Evolutionary conservation across 1,140 invertebrate species (phyloP).

Genomic region (Macrostomum lignano): DNA sequence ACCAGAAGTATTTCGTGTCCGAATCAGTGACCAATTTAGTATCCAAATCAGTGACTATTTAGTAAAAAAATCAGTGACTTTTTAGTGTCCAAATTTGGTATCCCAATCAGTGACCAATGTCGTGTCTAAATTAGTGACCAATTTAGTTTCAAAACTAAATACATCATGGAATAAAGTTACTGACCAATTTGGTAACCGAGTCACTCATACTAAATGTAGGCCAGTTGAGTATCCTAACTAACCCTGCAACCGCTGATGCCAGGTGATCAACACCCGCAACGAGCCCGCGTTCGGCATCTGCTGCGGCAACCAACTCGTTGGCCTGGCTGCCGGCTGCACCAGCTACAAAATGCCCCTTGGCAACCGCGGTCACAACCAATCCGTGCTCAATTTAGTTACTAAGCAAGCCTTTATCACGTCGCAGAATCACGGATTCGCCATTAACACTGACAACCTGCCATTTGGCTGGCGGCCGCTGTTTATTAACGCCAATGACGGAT

Average conservation of each 20-base stretch:
- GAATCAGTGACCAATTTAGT: too few species aligned
- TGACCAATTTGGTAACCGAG: too few species aligned
- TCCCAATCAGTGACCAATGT: too few species aligned
- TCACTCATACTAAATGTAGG: too few species aligned
- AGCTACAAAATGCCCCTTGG: conserved; percentile 88
- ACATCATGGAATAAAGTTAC: too few species aligned
- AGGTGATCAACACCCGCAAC: conserved; percentile 6
- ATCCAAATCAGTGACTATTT: too few species aligned
- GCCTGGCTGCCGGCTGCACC: conserved; percentile 50
- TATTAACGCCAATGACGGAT: conserved; percentile 62
- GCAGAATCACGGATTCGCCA: conserved; percentile 92
- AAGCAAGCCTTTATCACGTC: conserved; percentile 80
- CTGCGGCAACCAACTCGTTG: conserved; percentile 73
- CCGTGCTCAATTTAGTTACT: conserved; percentile 53
- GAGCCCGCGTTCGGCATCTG: conserved; percentile 53
- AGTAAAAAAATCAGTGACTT: too few species aligned
- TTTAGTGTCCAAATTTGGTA: too few species aligned
- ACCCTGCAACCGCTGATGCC: conserved; percentile 5
- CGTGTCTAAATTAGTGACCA: too few species aligned
- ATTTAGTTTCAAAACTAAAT: too few species aligned
- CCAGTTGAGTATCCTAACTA: conserved; percentile 9
- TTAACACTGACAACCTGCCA: conserved; percentile 42
- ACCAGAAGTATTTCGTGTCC: too few species aligned
- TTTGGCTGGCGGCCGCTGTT: conserved; percentile 53
- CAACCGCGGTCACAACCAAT: conserved; percentile 94